phyloP scores from a whole-genome alignment of 2,888 invertebrate genomes.

The Hemithea aestivaria region DNA sequence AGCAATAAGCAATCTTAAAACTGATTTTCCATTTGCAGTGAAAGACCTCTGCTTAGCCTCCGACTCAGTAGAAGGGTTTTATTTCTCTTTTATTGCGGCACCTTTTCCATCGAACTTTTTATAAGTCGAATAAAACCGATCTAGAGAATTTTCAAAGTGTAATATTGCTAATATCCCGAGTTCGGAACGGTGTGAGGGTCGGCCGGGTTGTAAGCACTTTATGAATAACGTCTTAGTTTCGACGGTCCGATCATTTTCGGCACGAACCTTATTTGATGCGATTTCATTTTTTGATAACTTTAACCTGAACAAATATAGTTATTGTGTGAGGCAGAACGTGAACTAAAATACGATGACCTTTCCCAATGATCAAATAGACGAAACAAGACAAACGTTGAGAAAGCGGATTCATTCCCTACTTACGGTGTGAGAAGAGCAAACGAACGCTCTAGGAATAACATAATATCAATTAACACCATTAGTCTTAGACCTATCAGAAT shows the following conservation, averaged over 20 bases:
- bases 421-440: too few relatives aligned
- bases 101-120: constrained; percentile 27
- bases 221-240: constrained; percentile 9
- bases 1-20: neutral
- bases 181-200: constrained; percentile 7
- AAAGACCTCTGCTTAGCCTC: neutral
- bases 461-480: too few relatives aligned
- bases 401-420: too few relatives aligned
- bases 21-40: constrained; percentile 1
- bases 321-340: too few relatives aligned
- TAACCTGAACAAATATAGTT: too few relatives aligned
- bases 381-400: too few relatives aligned
- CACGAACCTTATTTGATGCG: neutral
- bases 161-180: constrained; percentile 16
- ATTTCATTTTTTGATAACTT: too few relatives aligned
- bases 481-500: too few relatives aligned
- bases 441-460: too few relatives aligned
- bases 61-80: constrained; percentile 21
- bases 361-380: too few relatives aligned
- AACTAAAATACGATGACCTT: too few relatives aligned
- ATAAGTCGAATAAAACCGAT: constrained; percentile 22
- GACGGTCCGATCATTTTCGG: constrained; percentile 9
- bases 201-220: constrained; percentile 11
- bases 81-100: constrained; percentile 23
- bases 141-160: constrained; percentile 22